phyloP scores from a whole-genome alignment of 2,113 vertebrate genomes.

The Grammatotria lemairii region DNA sequence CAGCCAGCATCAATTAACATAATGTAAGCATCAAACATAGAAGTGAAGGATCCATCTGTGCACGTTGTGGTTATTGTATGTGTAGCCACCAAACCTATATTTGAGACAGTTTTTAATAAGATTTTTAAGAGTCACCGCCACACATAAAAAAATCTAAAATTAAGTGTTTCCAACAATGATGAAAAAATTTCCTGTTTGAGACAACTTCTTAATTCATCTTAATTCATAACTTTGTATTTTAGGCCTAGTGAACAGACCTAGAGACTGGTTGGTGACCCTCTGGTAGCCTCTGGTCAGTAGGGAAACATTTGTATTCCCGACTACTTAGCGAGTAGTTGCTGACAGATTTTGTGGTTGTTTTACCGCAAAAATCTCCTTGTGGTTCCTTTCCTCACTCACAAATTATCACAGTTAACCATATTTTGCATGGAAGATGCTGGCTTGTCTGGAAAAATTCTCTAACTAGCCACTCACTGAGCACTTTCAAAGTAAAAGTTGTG shows the following conservation, averaged over 20 bases:
- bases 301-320: not conserved
- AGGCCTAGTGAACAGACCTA: not conserved
- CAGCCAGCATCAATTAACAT: not conserved
- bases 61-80: not conserved
- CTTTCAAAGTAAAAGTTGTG: not conserved
- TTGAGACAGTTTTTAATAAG: not conserved
- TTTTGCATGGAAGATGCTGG: not conserved
- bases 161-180: not conserved
- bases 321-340: not conserved
- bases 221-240: not conserved
- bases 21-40: not conserved
- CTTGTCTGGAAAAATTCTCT: not conserved
- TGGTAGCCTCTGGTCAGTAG: not conserved
- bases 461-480: not conserved
- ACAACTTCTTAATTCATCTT: not conserved
- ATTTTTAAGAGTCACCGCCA: not conserved
- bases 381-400: not conserved
- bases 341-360: not conserved
- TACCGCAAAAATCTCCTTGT: not conserved
- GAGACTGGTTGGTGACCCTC: not conserved
- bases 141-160: accelerated
- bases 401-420: not conserved
- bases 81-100: not conserved
- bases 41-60: not conserved
- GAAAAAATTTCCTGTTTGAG: not conserved